A percentile compares a stretch with the other conserved stretches of the same genome.
These are phyloP conservation scores for Nomada fabriciana DNA, from an alignment of 2,888 invertebrate species.

Conservation along the genomic window DNA sequence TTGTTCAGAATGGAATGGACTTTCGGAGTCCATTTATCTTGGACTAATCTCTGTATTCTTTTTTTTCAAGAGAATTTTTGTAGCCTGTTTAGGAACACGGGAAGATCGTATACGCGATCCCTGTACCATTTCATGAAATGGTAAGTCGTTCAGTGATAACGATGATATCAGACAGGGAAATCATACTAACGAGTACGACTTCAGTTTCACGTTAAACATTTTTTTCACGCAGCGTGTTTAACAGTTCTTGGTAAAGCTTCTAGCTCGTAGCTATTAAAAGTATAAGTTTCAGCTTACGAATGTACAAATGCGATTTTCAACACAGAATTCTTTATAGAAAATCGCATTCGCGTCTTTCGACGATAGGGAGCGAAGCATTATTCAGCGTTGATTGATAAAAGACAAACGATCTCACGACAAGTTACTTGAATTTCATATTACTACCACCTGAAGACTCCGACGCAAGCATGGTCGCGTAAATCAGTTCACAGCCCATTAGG, in stretches of 20 bases:
- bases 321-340: no score
- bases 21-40: conserved; percentile 8
- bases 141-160: conserved; percentile 24
- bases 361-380: no score
- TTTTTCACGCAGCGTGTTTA: neutral
- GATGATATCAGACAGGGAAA: conserved; percentile 12
- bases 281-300: neutral
- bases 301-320: no score
- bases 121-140: neutral
- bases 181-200: conserved; percentile 24
- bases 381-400: no score
- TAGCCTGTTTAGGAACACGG: conserved; percentile 1
- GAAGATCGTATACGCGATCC: no score
- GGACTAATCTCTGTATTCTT: neutral
- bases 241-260: neutral
- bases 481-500: conserved; percentile 44
- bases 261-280: neutral
- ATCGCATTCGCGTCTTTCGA: no score
- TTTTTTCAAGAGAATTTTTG: conserved; percentile 10
- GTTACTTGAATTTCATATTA: conserved; percentile 16
- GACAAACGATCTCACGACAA: neutral
- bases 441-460: neutral
- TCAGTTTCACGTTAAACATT: conserved; percentile 12
- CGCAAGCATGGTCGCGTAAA: conserved; percentile 20
- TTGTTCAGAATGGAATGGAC: neutral